phyloP scores from a whole-genome alignment of 1,140 invertebrate genomes.

The Aethina tumida region DNA sequence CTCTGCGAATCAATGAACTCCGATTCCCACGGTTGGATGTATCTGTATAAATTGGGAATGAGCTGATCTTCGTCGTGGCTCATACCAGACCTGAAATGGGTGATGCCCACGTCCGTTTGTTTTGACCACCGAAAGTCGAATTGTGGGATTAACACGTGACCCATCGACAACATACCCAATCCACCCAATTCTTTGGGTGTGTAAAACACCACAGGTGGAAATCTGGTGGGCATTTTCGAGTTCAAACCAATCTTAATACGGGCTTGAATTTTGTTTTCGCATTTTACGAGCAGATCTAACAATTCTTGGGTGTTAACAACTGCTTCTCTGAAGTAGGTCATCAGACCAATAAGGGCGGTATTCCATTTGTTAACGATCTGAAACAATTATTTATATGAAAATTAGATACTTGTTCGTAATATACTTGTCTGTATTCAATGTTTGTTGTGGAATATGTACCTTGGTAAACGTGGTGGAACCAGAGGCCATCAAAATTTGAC shows the following conservation, averaged over 20 bases:
- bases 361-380: conserved; percentile 99
- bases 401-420: no score
- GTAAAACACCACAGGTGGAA: conserved; percentile 99
- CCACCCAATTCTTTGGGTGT: conserved; percentile 97
- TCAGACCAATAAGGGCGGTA: conserved; percentile 95
- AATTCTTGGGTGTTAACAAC: conserved; percentile 99
- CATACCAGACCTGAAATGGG: conserved; percentile 99
- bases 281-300: conserved; percentile 94
- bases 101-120: conserved; percentile 98
- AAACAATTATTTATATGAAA: conserved; percentile 12
- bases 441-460: no score
- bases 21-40: conserved; percentile 99
- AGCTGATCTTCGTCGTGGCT: conserved; percentile 99
- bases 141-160: conserved; percentile 96
- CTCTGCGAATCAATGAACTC: conserved; percentile 99
- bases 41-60: conserved; percentile 99
- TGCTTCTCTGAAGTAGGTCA: conserved; percentile 99
- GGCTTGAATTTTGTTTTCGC: conserved; percentile 99
- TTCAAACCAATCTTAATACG: conserved; percentile 99
- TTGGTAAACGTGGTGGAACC: conserved; percentile 99
- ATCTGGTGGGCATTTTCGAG: conserved; percentile 99
- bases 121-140: conserved; percentile 78
- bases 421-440: neutral
- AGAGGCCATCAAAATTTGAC: conserved; percentile 99
- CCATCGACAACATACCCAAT: conserved; percentile 98